phyloP scores from a whole-genome alignment of 2,797 vertebrate genomes.

The Tolypeutes matacus region DNA sequence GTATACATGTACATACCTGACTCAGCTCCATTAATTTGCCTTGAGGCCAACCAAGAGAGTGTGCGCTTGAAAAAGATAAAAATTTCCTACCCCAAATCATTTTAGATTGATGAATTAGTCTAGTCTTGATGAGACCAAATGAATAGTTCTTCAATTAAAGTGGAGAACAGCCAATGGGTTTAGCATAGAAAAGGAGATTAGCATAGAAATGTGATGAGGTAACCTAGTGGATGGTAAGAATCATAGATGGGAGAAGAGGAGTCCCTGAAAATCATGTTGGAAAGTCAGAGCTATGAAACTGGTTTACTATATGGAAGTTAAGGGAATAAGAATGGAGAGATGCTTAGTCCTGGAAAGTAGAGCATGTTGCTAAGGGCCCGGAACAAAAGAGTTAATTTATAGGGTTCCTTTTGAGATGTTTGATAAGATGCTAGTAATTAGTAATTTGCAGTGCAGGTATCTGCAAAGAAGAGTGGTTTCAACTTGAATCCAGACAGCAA shows the following conservation, averaged over 20 bases:
- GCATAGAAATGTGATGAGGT: neutral
- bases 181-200: neutral
- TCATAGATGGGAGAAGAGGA: neutral
- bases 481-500: neutral
- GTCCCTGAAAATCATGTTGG: neutral
- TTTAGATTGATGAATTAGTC: constrained; percentile 10
- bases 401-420: constrained; percentile 5
- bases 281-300: neutral
- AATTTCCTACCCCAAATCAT: constrained; percentile 2
- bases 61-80: neutral
- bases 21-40: constrained; percentile 27
- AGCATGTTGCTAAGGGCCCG: neutral
- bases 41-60: neutral
- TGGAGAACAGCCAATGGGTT: neutral
- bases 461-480: neutral
- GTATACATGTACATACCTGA: neutral
- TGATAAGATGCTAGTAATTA: neutral
- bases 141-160: neutral
- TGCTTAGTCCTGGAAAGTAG: neutral
- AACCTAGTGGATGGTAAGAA: too few relatives aligned
- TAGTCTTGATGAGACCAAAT: neutral
- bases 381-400: constrained; percentile 12
- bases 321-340: neutral
- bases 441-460: neutral
- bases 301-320: neutral